These are phyloP conservation scores for Cerceris rybyensis DNA, from an alignment of 2,888 invertebrate genomes.

Conservation along the genomic window DNA sequence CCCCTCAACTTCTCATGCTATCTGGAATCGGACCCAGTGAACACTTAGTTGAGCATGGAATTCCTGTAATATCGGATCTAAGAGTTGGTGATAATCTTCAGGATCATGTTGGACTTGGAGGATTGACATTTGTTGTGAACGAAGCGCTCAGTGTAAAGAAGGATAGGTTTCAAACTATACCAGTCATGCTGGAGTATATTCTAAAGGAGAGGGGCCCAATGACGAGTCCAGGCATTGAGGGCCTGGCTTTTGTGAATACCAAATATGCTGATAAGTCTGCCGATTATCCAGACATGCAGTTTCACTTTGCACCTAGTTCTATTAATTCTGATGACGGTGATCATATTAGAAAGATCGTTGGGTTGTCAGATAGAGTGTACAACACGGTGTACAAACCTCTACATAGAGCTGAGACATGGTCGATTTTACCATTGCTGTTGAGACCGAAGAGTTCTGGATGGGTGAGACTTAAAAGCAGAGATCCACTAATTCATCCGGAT, in stretches of 20 bases:
- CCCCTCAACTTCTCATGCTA: conserved; percentile 95
- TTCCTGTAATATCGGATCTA: conserved; percentile 89
- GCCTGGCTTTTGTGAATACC: conserved; percentile 93
- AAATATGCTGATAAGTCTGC: conserved; percentile 91
- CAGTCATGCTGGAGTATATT: conserved; percentile 91
- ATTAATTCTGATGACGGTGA: conserved; percentile 92
- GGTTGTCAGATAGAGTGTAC: conserved; percentile 90
- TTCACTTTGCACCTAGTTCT: conserved; percentile 93
- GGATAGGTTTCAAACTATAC: conserved; percentile 89
- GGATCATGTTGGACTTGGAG: conserved; percentile 94
- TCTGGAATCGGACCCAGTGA: conserved; percentile 93
- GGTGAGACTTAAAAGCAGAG: conserved; percentile 90
- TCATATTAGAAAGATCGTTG: conserved; percentile 89
- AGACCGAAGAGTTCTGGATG: conserved; percentile 94
- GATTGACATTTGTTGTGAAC: conserved; percentile 91
- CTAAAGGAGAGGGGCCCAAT: conserved; percentile 91
- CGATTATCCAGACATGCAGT: conserved; percentile 93
- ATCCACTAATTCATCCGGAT: conserved; percentile 92
- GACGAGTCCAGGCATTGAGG: conserved; percentile 92
- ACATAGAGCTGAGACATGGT: conserved; percentile 91
- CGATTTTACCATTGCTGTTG: conserved; percentile 90
- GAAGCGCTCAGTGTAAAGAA: conserved; percentile 91
- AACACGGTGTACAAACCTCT: conserved; percentile 93
- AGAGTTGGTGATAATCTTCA: conserved; percentile 93
- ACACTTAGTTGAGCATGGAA: conserved; percentile 87